Evolutionary conservation across 2,888 invertebrate species (phyloP), one percentile per base, ranked within the genome.

Genomic region (Celastrina argiolus): DNA sequence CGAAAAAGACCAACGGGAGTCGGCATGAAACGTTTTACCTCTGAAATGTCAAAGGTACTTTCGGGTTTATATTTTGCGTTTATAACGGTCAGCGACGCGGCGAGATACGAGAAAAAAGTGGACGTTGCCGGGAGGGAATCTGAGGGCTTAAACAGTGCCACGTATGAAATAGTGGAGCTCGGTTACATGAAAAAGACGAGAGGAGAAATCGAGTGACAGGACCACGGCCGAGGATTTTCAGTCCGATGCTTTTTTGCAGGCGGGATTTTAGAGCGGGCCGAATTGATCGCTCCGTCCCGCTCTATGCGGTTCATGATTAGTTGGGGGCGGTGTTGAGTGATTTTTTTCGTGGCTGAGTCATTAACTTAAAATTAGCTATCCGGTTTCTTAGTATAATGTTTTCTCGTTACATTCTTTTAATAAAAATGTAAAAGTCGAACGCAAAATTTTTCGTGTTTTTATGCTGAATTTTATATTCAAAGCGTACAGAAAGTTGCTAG

Each of bases 161-260:
- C 87, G 89, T 88, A 91, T 89, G 88, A 91, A 91, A 90, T 90
- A 89, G 87, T 87, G 80, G 84, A 81, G 85, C 85, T 88, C 86
- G 87, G 88, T 89, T 88, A 91, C 90, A 90, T 89, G 90, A 90
- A 91, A 91, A 89, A 91, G 90, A 91, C 87, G 88, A 87, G 84
- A 85, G 85, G 83, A 86, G 85, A 86, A 88, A 90, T 90, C 88
- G 88, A 88, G 88, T 88, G 88, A 90, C 90, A 86, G 87, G 81
- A 84, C 85, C 82, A 82, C 87, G 86, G 85, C 64, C 71, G 82
- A 83, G 86, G 87, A 85, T 87, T 88, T 90, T 87, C 84, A 82
- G 83, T 83, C 78, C 78, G 83, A 82, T 86, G 85, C 82, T 88
- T 88, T 88, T 90, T 89, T 88, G 83, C 83, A 78, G 83, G 74